Evolutionary conservation across 2,888 invertebrate genomes (phyloP).

Genomic region (Dinocampus coccinellae): DNA sequence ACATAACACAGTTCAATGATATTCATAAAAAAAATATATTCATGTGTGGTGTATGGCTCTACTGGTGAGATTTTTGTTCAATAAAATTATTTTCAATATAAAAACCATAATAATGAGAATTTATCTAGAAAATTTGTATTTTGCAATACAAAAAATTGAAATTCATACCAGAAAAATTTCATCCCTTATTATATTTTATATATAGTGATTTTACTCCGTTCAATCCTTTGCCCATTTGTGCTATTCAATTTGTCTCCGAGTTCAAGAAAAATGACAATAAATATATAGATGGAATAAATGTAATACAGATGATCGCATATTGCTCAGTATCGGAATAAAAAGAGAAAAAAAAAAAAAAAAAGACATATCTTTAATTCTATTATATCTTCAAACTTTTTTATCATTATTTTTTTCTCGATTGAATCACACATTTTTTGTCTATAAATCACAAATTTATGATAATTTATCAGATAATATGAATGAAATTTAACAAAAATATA

Average conservation of each 20-base stretch:
- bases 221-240: neutral
- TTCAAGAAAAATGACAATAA: neutral
- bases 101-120: no score
- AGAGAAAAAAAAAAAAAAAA: neutral
- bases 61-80: no score
- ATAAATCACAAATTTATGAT: neutral
- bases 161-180: neutral
- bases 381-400: no score
- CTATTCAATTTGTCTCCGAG: neutral
- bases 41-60: no score
- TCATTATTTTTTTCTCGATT: no score
- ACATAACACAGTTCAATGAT: no score
- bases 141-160: neutral
- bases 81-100: no score
- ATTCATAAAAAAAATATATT: no score
- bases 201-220: neutral
- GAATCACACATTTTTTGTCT: no score
- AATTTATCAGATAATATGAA: no score
- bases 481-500: no score
- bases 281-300: neutral
- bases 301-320: constrained; percentile 1
- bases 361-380: neutral
- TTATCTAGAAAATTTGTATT: neutral
- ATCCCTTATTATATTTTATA: neutral
- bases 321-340: neutral